Evolutionary conservation across 2,888 invertebrate genomes (phyloP), one percentile per base, ranked within the genome.

Genomic region (Rhingia rostrata): DNA sequence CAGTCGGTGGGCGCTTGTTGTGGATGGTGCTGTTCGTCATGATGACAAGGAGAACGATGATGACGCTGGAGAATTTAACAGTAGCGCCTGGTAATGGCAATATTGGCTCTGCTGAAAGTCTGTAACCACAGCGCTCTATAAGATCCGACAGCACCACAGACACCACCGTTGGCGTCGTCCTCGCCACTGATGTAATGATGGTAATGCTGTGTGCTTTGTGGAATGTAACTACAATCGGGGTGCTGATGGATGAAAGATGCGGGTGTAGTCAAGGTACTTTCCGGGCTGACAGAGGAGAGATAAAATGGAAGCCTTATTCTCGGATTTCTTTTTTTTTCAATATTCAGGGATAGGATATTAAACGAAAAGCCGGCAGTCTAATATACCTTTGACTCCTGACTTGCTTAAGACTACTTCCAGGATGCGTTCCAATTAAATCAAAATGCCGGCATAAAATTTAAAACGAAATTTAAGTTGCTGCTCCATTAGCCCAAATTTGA

Each of bases 91-190:
- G 73, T 63, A 73, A 69, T 58, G 58, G 73, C 69, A 70, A 74
- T 84, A 79, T 80, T 80, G 79, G 79, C 53, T 49, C 66, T 73
- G 66, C 61, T 73, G 60, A 73, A 64, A 56, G 56, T 39, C 61
- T 56, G 63, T 75, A 51, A 75, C 74, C 69, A 75, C 33, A 61
- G 37, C 43, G 3, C 10, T 51, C 12, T 74, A 10, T 47, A 12
- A 39, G 45, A 56, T 43, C 69, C 47, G 35, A 66, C 45, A 70
- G 7, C 56, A 64, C 51, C 30, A 3, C 12, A 39, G 54, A n/a
- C 47, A 14, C 39, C 35, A 5, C 37, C 45, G 5, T 12, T 45
- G 45, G 45, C 45, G 45, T 45, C 4, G 32, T 4, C 39, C 9
- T 12, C 58, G 22, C 14, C 58, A 41, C 53, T 10, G 60, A 73